phyloP scores from a whole-genome alignment of 2,797 vertebrate genomes.

The Protonibea diacanthus region DNA sequence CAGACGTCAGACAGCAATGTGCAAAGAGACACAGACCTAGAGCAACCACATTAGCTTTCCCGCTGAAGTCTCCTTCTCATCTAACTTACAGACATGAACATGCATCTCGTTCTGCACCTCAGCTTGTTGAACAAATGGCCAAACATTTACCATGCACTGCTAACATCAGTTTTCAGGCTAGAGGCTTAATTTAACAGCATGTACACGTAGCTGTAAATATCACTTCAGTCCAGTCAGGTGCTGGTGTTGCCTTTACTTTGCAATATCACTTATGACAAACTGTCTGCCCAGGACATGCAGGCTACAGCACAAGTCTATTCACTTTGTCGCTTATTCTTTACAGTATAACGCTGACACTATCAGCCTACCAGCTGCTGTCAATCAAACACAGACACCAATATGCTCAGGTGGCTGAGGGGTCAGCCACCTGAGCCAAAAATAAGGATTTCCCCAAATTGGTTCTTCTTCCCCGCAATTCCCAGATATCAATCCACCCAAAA shows the following conservation, averaged over 20 bases:
- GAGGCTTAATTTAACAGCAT: background rate
- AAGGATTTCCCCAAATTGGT: no score
- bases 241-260: background rate
- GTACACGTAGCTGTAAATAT: background rate
- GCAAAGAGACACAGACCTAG: no score
- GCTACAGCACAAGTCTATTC: background rate
- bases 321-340: background rate
- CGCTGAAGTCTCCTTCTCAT: no score
- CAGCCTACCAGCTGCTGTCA: slow-evolving; percentile 1
- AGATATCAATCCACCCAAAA: slow-evolving; percentile 22
- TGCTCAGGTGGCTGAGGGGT: background rate
- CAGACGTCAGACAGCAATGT: no score
- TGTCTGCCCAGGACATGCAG: no score
- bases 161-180: background rate
- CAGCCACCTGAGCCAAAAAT: no score
- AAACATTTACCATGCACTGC: background rate
- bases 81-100: no score
- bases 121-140: background rate
- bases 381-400: background rate
- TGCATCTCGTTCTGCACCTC: background rate
- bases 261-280: background rate
- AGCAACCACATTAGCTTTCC: no score
- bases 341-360: background rate
- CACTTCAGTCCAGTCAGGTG: background rate
- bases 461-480: slow-evolving; percentile 10